phyloP scores from a whole-genome alignment of 2,888 invertebrate genomes.

The Archips crataeganus region DNA sequence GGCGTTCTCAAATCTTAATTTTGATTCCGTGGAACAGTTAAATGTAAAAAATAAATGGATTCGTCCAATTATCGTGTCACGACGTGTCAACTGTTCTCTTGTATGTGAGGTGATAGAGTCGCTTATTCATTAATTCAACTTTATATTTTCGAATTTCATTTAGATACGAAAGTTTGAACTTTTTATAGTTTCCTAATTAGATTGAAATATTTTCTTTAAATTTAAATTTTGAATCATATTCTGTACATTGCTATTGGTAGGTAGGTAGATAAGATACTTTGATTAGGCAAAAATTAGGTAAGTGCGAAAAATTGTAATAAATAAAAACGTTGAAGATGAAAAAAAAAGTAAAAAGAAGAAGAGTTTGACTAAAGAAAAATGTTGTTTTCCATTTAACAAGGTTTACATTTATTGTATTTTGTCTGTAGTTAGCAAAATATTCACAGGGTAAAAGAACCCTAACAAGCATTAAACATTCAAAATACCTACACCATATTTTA shows the following conservation, averaged over 20 bases:
- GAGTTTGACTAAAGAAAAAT: too few species aligned
- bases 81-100: conserved; percentile 5
- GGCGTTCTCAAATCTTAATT: conserved; percentile 9
- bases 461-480: too few species aligned
- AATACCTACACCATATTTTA: too few species aligned
- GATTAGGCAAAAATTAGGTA: too few species aligned
- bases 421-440: too few species aligned
- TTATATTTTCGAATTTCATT: background rate
- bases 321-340: too few species aligned
- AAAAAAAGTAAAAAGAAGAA: too few species aligned
- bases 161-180: background rate
- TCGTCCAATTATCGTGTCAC: conserved; percentile 6
- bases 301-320: too few species aligned
- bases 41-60: conserved; percentile 6
- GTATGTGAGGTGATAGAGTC: background rate
- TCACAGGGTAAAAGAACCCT: too few species aligned
- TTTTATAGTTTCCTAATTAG: conserved; percentile 2
- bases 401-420: too few species aligned
- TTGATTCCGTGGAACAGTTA: background rate
- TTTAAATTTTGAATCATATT: background rate
- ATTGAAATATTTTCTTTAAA: background rate
- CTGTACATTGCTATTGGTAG: background rate
- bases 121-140: background rate
- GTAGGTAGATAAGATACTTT: too few species aligned
- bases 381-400: too few species aligned